phyloP scores from a whole-genome alignment of 2,888 invertebrate species.

The Cephus runcator region DNA sequence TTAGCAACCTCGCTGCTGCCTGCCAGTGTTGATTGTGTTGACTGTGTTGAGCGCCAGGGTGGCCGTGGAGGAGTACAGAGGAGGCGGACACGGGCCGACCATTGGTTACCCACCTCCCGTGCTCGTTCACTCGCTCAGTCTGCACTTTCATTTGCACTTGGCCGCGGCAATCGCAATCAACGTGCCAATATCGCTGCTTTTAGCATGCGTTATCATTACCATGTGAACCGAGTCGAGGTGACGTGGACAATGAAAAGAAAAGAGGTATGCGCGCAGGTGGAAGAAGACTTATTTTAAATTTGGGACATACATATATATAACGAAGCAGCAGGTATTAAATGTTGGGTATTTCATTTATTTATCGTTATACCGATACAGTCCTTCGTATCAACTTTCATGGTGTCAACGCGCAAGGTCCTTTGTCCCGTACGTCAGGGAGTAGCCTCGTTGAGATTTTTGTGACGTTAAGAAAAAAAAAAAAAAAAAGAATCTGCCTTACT shows the following conservation, averaged over 20 bases:
- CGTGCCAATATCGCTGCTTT: neutral
- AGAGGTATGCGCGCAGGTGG: neutral
- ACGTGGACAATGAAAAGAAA: neutral
- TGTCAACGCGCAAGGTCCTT: neutral
- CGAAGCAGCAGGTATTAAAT: neutral
- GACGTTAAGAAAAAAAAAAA: neutral
- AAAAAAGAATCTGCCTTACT: neutral
- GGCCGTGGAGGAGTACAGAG: conserved; percentile 12
- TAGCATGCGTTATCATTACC: neutral
- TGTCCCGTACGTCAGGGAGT: neutral
- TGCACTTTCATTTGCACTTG: conserved; percentile 17
- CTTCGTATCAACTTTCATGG: neutral
- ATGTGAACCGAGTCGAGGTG: neutral
- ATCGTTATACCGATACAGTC: neutral
- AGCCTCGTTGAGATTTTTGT: neutral
- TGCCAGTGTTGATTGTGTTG: conserved; percentile 3
- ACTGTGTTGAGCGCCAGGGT: conserved; percentile 3
- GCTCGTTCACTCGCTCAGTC: conserved; percentile 3
- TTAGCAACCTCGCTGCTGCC: conserved; percentile 5
- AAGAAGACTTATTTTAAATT: neutral
- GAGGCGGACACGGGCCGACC: conserved; percentile 12
- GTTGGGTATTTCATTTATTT: neutral
- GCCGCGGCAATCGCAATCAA: neutral
- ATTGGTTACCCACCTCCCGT: conserved; percentile 17
- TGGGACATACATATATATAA: neutral